A percentile compares a stretch with the other conserved stretches of the same genome.
These are phyloP conservation scores for Entomobrya proxima DNA, from an alignment of 2,888 invertebrate genomes.

Conservation along the genomic window DNA sequence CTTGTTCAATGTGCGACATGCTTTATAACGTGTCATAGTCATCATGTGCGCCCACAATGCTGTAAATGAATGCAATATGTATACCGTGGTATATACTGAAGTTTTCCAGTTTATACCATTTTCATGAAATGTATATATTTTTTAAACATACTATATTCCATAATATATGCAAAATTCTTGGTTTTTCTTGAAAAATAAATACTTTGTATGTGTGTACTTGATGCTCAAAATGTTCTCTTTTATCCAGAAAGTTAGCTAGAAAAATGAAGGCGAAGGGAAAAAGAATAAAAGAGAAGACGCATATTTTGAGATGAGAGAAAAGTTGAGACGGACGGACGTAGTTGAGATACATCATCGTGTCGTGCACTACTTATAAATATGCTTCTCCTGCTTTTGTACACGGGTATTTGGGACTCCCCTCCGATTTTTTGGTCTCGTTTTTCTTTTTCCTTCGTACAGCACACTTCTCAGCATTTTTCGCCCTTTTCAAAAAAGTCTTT, in stretches of 20 bases:
- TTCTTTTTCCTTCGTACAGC: conserved; percentile 20
- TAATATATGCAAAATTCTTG: conserved; percentile 52
- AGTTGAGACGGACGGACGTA: conserved; percentile 63
- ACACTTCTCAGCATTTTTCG: conserved; percentile 53
- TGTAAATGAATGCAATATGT: conserved; percentile 44
- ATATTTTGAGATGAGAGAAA: conserved; percentile 39
- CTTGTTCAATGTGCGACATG: conserved; percentile 43
- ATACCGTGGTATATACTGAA: not conserved
- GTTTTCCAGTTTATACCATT: not conserved
- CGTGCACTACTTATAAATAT: conserved; percentile 62
- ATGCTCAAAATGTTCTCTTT: conserved; percentile 16
- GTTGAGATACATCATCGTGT: conserved; percentile 65
- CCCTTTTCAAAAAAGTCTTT: conserved; percentile 60
- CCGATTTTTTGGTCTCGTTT: conserved; percentile 52
- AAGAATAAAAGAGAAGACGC: conserved; percentile 37
- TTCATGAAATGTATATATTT: not conserved
- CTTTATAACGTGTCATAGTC: conserved; percentile 59
- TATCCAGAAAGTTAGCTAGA: conserved; percentile 42
- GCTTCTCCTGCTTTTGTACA: conserved; percentile 48
- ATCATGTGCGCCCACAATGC: conserved; percentile 55
- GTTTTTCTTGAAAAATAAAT: conserved; percentile 48
- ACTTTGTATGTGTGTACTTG: conserved; percentile 10
- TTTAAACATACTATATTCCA: not conserved
- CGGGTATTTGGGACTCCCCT: conserved; percentile 60
- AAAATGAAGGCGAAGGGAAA: not conserved